A percentile compares a stretch with the other conserved stretches of the same genome.
Conservation (phyloP, 2,888 invertebrate species). For the Tetanocera ferruginea region DNA sequence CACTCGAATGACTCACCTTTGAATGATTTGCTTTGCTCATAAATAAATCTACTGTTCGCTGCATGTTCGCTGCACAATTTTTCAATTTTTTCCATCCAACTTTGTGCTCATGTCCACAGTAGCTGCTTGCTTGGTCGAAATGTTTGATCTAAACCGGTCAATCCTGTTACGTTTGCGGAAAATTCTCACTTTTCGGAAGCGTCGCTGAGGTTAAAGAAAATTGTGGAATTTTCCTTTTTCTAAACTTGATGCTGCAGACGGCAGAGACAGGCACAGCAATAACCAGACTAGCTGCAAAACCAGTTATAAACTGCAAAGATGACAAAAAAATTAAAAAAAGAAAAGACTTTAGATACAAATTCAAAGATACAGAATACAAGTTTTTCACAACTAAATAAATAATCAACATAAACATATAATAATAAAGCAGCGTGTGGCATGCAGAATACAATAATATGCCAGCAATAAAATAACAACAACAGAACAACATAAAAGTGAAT, state of each 20-base stretch:
- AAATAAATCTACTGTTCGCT: neutral
- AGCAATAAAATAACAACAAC: constrained; percentile 15
- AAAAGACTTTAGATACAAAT: neutral
- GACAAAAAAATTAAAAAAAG: neutral
- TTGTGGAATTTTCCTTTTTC: constrained; percentile 36
- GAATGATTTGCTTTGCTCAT: no score
- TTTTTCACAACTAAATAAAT: neutral
- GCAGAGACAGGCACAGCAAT: neutral
- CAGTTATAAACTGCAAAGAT: constrained; percentile 22
- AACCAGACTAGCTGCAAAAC: neutral
- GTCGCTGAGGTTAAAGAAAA: constrained; percentile 28
- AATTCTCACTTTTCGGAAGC: constrained; percentile 60
- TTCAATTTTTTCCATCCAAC: neutral
- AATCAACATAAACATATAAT: neutral
- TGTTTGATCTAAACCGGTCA: constrained; percentile 52
- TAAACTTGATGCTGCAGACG: neutral
- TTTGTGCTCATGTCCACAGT: neutral
- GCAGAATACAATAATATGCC: constrained; percentile 16
- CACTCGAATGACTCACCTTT: no score
- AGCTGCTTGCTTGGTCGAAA: neutral
- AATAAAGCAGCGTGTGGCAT: neutral
- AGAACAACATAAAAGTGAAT: constrained; percentile 23
- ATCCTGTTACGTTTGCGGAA: constrained; percentile 56
- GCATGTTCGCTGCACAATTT: neutral
- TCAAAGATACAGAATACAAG: neutral